Evolutionary conservation across 2,113 vertebrate genomes (phyloP).

Genomic region (Phaethornis superciliosus): DNA sequence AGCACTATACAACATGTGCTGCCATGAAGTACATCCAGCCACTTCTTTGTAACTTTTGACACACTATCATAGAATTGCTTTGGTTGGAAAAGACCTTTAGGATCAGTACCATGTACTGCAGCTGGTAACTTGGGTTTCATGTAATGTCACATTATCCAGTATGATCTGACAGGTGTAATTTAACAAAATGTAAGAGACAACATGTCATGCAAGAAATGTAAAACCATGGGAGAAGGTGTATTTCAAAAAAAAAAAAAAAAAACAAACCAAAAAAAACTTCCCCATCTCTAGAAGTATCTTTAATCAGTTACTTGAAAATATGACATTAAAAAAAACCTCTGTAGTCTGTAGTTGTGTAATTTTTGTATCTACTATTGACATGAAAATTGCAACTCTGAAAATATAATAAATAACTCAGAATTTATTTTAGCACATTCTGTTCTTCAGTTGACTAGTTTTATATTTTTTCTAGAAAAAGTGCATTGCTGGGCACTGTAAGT

Average conservation of each 20-base stretch:
- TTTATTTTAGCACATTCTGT: background rate
- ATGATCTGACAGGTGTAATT: background rate
- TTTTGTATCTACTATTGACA: background rate
- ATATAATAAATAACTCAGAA: background rate
- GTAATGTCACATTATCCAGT: background rate
- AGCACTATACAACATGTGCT: background rate
- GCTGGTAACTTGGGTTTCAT: background rate
- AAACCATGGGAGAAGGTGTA: background rate
- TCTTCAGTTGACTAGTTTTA: background rate
- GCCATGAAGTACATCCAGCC: background rate
- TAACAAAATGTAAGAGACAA: background rate
- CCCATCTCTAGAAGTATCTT: background rate
- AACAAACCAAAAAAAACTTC: too few species aligned
- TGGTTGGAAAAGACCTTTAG: too few species aligned
- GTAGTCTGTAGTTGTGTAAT: background rate
- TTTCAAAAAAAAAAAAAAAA: background rate
- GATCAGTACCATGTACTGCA: background rate
- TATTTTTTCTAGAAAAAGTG: background rate
- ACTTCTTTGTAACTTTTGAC: background rate
- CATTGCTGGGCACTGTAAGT: background rate
- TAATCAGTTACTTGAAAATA: background rate
- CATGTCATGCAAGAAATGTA: background rate
- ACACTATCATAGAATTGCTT: too few species aligned
- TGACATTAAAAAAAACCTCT: background rate
- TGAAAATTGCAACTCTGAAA: background rate